Evolutionary conservation across 1,140 invertebrate species (phyloP), one percentile per base, ranked within the genome.

Genomic region (Orussus abietinus): DNA sequence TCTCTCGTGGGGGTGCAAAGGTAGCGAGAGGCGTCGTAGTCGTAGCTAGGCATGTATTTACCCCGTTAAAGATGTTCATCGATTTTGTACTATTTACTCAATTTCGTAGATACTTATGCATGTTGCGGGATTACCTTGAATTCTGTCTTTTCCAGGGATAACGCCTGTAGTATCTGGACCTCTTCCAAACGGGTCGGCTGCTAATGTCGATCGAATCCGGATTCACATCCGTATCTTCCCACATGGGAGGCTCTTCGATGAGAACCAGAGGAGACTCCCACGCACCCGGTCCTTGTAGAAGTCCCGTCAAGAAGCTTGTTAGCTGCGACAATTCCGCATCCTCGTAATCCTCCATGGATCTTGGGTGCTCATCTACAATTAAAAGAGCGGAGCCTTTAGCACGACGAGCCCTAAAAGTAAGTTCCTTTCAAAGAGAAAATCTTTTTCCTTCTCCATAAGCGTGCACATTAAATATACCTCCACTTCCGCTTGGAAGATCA

Each of bases 111-210:
- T 14, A 2, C 3, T 3, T 3, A 14, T 5, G 11, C 34, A 4
- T 4, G 3, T 3, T 15, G 4, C n/a, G n/a, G n/a, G n/a, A n/a
- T n/a, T 51, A 53, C 42, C 55, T 56, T 12, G 65, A 64, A 37
- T 75, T 76, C 54, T 79, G 77, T 21, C 80, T 62, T 58, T 81
- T 81, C 74, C 77, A 80, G 4, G 79, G 78, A 62, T 79, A 81
- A 29, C 75, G 72, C 38, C 78, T 68, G 48, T 80, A 80, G 47
- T 78, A 80, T 33, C 77, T 73, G 10, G 77, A 76, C 36, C 77
- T 64, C 43, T 80, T 81, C 7, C 44, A 40, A 6, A 62, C 53
- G 14, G 38, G 43, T 18, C 33, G 22, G 13, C 29, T 30, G 1
- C 49, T 52, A 10, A 39, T 1, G 37, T 49, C 49, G 5, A 40